Conservation (phyloP, 2,113 vertebrate species). For the Podarcis raffonei region DNA sequence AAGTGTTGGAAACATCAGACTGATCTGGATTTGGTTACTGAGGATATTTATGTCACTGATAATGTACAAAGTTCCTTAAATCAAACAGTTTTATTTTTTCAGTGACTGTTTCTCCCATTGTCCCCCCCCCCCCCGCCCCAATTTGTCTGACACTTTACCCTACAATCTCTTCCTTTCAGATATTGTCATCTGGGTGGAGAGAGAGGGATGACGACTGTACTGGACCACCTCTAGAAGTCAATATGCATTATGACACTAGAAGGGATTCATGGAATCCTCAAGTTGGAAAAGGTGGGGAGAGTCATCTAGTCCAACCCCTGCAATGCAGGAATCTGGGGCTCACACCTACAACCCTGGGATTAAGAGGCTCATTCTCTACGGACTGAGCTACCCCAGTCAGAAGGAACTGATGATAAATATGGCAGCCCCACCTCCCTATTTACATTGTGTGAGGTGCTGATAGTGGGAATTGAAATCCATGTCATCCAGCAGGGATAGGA, state of each 20-base stretch:
- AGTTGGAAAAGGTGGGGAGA: too few species aligned
- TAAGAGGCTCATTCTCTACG: neutral
- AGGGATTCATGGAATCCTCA: too few species aligned
- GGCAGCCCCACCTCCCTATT: neutral
- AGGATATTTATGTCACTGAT: slow-evolving; percentile 34
- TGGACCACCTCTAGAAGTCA: slow-evolving; percentile 43
- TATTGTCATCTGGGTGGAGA: slow-evolving; percentile 16
- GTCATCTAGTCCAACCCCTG: too few species aligned
- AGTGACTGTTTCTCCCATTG: neutral
- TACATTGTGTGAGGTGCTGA: accelerated
- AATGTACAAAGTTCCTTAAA: slow-evolving; percentile 2
- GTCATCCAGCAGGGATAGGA: neutral
- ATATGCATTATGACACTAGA: slow-evolving; percentile 36
- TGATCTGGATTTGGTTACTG: slow-evolving; percentile 49
- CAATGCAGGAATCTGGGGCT: too few species aligned
- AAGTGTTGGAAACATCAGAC: slow-evolving; percentile 54
- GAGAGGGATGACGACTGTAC: neutral
- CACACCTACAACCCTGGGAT: too few species aligned
- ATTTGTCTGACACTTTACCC: slow-evolving; percentile 25
- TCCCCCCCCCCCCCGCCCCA: neutral
- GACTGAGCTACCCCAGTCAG: neutral
- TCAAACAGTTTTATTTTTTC: neutral
- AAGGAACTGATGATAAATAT: slow-evolving; percentile 46
- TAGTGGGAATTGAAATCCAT: neutral
- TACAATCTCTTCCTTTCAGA: slow-evolving; percentile 27